Percentiles rank a stretch among this genome's conserved stretches.
Evolutionary conservation across 2,113 vertebrate species (phyloP).

Genomic region (Connochaetes taurinus): DNA sequence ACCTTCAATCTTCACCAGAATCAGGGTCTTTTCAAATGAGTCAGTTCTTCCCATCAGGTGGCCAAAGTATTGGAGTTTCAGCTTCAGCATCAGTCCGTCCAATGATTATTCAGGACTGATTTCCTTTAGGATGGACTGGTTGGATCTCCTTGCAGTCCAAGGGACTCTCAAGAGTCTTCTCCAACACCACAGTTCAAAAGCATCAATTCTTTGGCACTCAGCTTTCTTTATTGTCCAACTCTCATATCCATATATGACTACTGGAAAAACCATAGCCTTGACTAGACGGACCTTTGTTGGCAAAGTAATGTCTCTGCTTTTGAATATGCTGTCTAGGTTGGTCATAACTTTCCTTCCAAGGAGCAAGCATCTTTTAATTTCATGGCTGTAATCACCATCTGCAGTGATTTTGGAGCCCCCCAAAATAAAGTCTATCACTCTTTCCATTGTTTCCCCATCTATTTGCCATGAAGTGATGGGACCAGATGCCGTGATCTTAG

Average conservation of each 20-base stretch:
- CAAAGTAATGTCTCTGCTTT: not conserved
- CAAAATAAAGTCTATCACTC: not conserved
- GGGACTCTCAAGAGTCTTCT: not conserved
- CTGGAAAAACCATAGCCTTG: not conserved
- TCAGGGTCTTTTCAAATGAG: not conserved
- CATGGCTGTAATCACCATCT: not conserved
- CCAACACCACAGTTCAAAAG: not conserved
- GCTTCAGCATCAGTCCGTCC: not conserved
- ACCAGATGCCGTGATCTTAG: not conserved
- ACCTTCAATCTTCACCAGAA: not conserved
- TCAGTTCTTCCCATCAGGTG: not conserved
- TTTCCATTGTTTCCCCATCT: not conserved
- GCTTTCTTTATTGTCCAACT: not conserved
- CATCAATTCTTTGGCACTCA: not conserved
- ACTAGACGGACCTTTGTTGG: not conserved
- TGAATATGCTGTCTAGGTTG: not conserved
- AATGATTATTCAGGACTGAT: not conserved
- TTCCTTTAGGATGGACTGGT: not conserved
- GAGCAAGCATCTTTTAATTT: not conserved
- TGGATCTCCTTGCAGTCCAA: not conserved
- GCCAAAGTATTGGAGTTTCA: not conserved
- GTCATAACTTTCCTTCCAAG: not conserved
- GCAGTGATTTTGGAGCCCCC: not conserved
- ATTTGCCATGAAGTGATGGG: not conserved
- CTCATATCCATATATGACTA: not conserved